Conservation (phyloP, 2,113 vertebrate species). For the Ictalurus furcatus region DNA sequence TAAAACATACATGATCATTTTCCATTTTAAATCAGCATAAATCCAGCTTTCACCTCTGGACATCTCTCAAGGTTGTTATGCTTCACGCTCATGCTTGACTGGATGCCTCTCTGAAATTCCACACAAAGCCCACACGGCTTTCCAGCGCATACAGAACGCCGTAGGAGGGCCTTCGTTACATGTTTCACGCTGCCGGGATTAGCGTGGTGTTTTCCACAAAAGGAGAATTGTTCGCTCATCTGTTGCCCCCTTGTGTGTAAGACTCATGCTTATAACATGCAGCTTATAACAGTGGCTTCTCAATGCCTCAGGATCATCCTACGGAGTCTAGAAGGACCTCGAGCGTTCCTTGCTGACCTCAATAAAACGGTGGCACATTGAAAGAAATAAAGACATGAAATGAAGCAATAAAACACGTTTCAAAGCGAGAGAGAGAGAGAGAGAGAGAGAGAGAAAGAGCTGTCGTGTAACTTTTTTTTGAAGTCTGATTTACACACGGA, state of each 20-base stretch:
- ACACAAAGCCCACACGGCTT: conserved; percentile 62
- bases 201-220: conserved; percentile 71
- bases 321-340: background rate
- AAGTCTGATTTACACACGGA: background rate
- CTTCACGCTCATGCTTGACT: background rate
- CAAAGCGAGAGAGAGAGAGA: background rate
- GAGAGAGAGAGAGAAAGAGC: conserved; percentile 21
- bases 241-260: conserved; percentile 56
- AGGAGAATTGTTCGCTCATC: conserved; percentile 67
- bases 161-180: conserved; percentile 72
- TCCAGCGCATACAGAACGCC: conserved; percentile 62
- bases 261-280: conserved; percentile 28
- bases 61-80: background rate
- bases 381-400: conserved; percentile 20
- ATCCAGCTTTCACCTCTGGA: background rate
- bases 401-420: conserved; percentile 39
- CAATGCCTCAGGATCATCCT: conserved; percentile 10
- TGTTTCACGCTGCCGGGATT: conserved; percentile 72
- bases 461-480: conserved; percentile 8
- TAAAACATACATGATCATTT: background rate
- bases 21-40: background rate
- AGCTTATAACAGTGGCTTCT: background rate
- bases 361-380: background rate
- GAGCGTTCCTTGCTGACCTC: background rate
- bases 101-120: conserved; percentile 58